A percentile compares a stretch with the other conserved stretches of the same genome.
phyloP scores from a whole-genome alignment of 1,140 invertebrate species.

The Cyclargus thomasi region DNA sequence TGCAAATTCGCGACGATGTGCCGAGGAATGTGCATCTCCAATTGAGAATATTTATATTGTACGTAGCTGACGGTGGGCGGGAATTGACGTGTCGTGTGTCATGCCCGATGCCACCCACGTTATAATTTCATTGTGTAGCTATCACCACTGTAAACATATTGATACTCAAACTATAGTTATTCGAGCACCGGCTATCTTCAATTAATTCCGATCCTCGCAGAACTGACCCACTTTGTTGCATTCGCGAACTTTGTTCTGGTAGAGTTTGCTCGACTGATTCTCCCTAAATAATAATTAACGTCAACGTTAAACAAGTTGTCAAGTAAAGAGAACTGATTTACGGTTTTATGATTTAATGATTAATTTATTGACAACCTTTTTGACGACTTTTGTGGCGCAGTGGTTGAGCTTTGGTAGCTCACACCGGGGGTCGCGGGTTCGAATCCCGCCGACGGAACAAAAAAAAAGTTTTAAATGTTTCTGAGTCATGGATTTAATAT shows the following conservation, averaged over 20 bases:
- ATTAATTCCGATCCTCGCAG: background rate
- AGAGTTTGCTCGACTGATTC: background rate
- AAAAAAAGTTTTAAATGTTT: no score
- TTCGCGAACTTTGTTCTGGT: background rate
- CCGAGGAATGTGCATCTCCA: slow-evolving; percentile 28
- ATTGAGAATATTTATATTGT: slow-evolving; percentile 35
- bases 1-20: slow-evolving; percentile 59
- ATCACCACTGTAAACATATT: slow-evolving; percentile 5
- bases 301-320: no score
- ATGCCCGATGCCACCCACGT: slow-evolving; percentile 27
- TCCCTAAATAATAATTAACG: no score
- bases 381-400: no score
- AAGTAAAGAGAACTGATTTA: no score
- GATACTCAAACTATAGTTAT: background rate
- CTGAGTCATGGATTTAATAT: no score
- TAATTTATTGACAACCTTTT: no score
- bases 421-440: no score
- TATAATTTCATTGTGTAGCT: slow-evolving; percentile 18
- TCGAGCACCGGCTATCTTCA: background rate
- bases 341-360: no score
- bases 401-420: no score
- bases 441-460: no score
- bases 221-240: background rate
- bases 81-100: slow-evolving; percentile 43
- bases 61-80: slow-evolving; percentile 31